A percentile compares a stretch with the other conserved stretches of the same genome.
These are phyloP conservation scores for Leptosomus discolor DNA, from an alignment of 2,113 vertebrate genomes.

Conservation along the genomic window DNA sequence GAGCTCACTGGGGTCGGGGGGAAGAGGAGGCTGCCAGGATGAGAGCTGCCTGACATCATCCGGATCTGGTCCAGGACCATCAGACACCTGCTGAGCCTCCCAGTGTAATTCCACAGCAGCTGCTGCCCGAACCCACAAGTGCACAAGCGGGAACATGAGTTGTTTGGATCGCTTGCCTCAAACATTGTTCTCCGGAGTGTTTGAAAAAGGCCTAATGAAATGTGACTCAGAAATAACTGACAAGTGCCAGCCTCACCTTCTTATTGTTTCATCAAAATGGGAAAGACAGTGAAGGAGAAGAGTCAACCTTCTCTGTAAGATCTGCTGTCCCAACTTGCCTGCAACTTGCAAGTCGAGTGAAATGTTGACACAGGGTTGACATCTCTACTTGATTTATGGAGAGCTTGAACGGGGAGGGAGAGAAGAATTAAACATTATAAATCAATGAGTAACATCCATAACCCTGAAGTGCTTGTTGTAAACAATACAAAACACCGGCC, in stretches of 20 bases:
- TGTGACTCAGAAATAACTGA: conserved; percentile 78
- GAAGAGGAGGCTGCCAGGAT: background rate
- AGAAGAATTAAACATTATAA: conserved; percentile 52
- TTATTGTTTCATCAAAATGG: conserved; percentile 72
- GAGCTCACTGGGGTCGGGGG: background rate
- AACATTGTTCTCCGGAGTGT: conserved; percentile 62
- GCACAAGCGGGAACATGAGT: conserved; percentile 62
- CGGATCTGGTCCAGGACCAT: background rate
- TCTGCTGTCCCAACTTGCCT: conserved; percentile 73
- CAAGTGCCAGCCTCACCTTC: conserved; percentile 77
- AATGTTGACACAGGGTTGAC: conserved; percentile 68
- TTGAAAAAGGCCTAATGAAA: conserved; percentile 67
- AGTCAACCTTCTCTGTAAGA: conserved; percentile 29
- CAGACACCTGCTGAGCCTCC: conserved; percentile 51
- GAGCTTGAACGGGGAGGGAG: background rate
- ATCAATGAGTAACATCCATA: conserved; percentile 56
- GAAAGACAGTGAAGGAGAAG: conserved; percentile 46
- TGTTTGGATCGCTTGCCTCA: conserved; percentile 34
- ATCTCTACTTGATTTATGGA: conserved; percentile 68
- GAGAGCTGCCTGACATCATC: conserved; percentile 16
- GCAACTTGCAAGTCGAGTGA: conserved; percentile 64
- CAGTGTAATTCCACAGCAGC: background rate
- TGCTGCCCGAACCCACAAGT: conserved; percentile 1
- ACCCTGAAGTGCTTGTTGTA: conserved; percentile 43
- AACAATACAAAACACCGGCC: conserved; percentile 20